Base-by-base conservation (phyloP, 2,113 vertebrate genomes). In the Melozone crissalis region DNA sequence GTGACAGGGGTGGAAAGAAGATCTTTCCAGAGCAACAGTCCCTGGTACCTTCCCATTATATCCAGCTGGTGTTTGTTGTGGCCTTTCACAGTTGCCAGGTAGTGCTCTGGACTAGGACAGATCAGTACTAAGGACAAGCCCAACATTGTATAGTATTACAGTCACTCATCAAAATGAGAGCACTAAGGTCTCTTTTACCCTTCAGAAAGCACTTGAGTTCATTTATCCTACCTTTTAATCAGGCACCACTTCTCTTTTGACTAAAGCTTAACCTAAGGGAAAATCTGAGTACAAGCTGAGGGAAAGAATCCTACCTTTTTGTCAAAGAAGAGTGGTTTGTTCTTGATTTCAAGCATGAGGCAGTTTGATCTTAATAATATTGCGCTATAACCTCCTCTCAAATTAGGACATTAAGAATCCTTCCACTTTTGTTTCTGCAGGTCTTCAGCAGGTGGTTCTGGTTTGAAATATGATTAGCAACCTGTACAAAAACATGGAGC, bases 381-480 rank as follows among this genome's bases (percentile, higher is more conserved):
- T 52, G 61, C 68, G 41, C n/a, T 91, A 33, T 58, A 89, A 92
- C 39, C 61, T 89, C 65, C 79, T 86, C 66, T 91, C 79, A 92
- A 93, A 90, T 95, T 82, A 95, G 57, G 47, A 80, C 63, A 61
- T 62, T 47, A 67, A 61, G 47, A 90, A 62, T 88, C 84, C 67
- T 92, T 86, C 66, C 57, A 61, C 57, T 93, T 89, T 67, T 91
- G 49, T 81, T 96, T 94, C 91, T 89, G 22, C 59, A 54, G 31
- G 35, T 88, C 71, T 96, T 94, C 2, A 2, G 75, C 74, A 93
- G 69, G 59, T 63, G 69, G 47, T 63, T 90, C 7, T 31, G 41
- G 44, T 84, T 73, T 91, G n/a, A 82, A 89, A 85, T 75, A 89
- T 82, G 73, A 94, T 94, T 94, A 94, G 30, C 39, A 91, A 57